phyloP scores from a whole-genome alignment of 35 echinoderm and acorn worm species.

The Apostichopus japonicus region DNA sequence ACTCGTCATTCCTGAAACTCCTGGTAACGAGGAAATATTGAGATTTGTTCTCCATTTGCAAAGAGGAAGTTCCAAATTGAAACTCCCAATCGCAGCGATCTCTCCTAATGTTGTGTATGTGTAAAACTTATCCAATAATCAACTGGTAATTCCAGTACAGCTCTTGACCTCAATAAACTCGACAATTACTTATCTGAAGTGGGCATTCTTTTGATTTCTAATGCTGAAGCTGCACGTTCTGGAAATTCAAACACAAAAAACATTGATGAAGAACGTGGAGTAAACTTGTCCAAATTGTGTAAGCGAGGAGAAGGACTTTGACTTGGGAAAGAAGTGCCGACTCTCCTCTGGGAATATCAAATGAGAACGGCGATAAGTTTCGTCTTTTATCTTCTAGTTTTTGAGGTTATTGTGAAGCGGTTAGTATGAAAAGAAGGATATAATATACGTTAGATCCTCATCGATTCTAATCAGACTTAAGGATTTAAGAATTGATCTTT shows the following conservation, averaged over 20 bases:
- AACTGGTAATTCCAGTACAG: constrained; percentile 12
- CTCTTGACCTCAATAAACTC: constrained; percentile 8
- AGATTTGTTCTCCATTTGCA: neutral
- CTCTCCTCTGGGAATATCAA: neutral
- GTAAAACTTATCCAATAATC: neutral
- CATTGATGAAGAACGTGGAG: neutral
- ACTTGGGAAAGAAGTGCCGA: neutral
- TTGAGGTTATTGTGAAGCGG: neutral
- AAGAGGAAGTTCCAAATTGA: neutral
- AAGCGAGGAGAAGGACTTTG: neutral
- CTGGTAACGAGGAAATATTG: neutral
- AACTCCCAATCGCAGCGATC: neutral
- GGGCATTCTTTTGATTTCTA: neutral
- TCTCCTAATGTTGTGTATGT: no score
- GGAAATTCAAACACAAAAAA: neutral
- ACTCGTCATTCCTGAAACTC: no score
- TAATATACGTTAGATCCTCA: neutral
- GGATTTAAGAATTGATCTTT: neutral
- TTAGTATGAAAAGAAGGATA: neutral
- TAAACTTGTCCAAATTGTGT: neutral
- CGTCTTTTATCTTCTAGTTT: neutral
- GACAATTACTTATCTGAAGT: neutral
- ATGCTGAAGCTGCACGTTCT: neutral
- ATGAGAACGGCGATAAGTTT: neutral
- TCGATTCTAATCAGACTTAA: neutral